phyloP scores from a whole-genome alignment of 2,113 vertebrate species.

The Takifugu bimaculatus region DNA sequence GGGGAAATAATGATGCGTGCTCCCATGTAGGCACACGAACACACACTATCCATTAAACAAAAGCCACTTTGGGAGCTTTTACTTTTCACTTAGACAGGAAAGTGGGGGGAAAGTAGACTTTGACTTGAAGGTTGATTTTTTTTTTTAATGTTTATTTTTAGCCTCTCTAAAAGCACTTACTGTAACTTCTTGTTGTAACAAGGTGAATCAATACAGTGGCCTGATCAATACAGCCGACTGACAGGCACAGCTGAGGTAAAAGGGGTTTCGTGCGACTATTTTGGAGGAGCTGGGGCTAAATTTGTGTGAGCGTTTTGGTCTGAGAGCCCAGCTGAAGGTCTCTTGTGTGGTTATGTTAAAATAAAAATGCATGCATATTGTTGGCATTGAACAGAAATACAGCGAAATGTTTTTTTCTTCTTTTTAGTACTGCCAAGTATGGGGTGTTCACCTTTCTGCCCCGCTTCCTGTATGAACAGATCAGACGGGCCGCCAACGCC shows the following conservation, averaged over 20 bases:
- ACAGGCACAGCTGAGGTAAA: conserved; percentile 34
- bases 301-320: conserved; percentile 29
- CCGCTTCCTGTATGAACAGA: conserved; percentile 98
- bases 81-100: conserved; percentile 20
- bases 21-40: conserved; percentile 6
- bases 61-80: conserved; percentile 16
- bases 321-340: conserved; percentile 24
- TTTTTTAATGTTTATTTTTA: conserved; percentile 64
- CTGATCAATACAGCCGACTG: conserved; percentile 58
- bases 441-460: conserved; percentile 96
- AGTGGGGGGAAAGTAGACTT: not conserved
- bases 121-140: conserved; percentile 40
- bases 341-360: conserved; percentile 13
- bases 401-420: not conserved
- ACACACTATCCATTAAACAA: conserved; percentile 38
- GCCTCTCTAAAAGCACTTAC: conserved; percentile 59
- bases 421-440: conserved; percentile 94
- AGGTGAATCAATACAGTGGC: conserved; percentile 53
- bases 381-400: too few relatives aligned
- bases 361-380: too few relatives aligned
- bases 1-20: conserved; percentile 1
- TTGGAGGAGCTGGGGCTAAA: conserved; percentile 48
- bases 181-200: conserved; percentile 46
- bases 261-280: conserved; percentile 48
- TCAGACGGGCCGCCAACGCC: conserved; percentile 95